Evolutionary conservation across 2,888 invertebrate genomes (phyloP), one percentile per base, ranked within the genome.

Genomic region (Leucophora obtusa): DNA sequence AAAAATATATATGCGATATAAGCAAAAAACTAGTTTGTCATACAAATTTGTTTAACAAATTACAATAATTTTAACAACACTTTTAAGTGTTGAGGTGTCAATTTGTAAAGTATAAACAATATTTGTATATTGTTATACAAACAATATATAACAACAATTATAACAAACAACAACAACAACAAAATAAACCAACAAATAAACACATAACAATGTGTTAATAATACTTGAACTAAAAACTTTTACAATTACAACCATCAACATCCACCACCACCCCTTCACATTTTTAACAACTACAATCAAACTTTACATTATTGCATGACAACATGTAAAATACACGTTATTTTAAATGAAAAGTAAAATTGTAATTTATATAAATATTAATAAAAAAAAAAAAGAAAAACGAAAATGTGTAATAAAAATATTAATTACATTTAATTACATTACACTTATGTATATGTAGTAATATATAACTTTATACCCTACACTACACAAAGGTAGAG

Each of bases 401-500:
- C 28, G 10, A 33, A 14, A 50, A 38, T 21, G 18, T 38, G 65
- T 53, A 54, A 54, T 65, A 71, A 71, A 77, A 71, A 71, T 71
- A 60, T 54, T 77, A 66, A 77, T 71, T 71, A 68, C 50, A 6
- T 71, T 71, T 66, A 72, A 77, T 71, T 77, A 71, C 58, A 43
- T 24, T 53, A 69, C 62, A 33, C 24, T 62, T 69, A 53, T n/a
- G n/a, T n/a, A n/a, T n/a, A n/a, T n/a, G n/a, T 50, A 11, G 8
- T 56, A 7, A 28, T 14, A 28, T 47, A 11, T 47, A 11, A 43
- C 10, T n/a, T 56, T 53, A 6, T 28, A 28, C 28, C 28, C 28
- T 38, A 38, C 38, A 38, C 11, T 28, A 28, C 7, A 7, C 28
- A 6, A 7, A 6, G 28, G 7, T 28, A 28, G 28, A 28, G 28